phyloP scores from a whole-genome alignment of 2,888 invertebrate species.

The Antheraea assamensis region DNA sequence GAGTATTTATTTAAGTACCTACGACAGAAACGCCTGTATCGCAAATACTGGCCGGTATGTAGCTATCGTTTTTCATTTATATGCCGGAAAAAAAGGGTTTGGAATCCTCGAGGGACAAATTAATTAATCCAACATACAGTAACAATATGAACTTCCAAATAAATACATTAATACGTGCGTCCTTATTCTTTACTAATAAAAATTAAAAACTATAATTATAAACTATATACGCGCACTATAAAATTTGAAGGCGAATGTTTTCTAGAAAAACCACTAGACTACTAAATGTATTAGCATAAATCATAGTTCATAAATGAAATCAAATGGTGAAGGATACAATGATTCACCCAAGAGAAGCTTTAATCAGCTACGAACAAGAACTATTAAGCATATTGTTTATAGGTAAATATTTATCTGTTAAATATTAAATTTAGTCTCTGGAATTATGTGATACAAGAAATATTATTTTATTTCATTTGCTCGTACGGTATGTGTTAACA shows the following conservation, averaged over 20 bases:
- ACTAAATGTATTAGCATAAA: background rate
- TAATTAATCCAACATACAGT: slow-evolving; percentile 14
- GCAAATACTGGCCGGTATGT: slow-evolving; percentile 17
- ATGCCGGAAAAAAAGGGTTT: slow-evolving; percentile 19
- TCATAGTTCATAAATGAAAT: background rate
- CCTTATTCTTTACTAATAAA: slow-evolving; percentile 13
- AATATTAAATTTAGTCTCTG: background rate
- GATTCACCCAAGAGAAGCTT: background rate
- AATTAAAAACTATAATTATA: background rate
- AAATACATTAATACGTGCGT: background rate
- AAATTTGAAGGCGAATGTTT: background rate
- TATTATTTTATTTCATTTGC: background rate
- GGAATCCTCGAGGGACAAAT: slow-evolving; percentile 15
- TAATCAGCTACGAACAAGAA: slow-evolving; percentile 4
- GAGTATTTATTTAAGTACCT: slow-evolving; percentile 3
- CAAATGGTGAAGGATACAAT: background rate
- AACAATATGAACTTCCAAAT: background rate
- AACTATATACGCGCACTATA: background rate
- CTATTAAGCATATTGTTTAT: background rate
- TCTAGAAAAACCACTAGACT: background rate
- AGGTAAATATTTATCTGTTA: background rate
- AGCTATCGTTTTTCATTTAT: slow-evolving; percentile 20
- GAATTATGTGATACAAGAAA: background rate
- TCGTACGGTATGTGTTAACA: background rate
- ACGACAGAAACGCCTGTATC: background rate